phyloP scores from a whole-genome alignment of 1,140 invertebrate genomes.

The Drosophila takahashii region DNA sequence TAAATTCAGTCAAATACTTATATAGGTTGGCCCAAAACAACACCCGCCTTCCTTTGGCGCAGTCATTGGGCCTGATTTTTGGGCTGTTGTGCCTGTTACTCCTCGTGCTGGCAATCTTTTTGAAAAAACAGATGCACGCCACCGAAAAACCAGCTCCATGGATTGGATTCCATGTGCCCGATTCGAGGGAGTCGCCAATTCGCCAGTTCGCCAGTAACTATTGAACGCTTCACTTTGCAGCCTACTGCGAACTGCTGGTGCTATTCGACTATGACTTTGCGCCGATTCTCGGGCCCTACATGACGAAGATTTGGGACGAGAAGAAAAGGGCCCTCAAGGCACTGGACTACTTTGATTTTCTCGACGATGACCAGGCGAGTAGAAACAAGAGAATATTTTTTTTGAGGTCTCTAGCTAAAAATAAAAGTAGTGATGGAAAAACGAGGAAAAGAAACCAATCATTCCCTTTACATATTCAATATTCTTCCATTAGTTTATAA shows the following conservation, averaged over 20 bases:
- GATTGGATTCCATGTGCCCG: conserved; percentile 27
- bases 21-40: conserved; percentile 78
- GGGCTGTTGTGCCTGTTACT: conserved; percentile 37
- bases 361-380: conserved; percentile 63
- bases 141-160: conserved; percentile 9
- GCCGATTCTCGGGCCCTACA: conserved; percentile 48
- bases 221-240: conserved; percentile 62
- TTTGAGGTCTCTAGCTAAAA: too few species aligned
- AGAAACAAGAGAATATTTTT: neutral
- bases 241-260: conserved; percentile 68
- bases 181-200: conserved; percentile 27
- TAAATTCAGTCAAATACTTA: conserved; percentile 64
- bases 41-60: conserved; percentile 64
- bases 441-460: too few species aligned
- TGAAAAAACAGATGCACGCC: conserved; percentile 55
- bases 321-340: conserved; percentile 70
- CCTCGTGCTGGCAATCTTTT: conserved; percentile 56
- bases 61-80: conserved; percentile 51
- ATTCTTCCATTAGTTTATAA: too few species aligned
- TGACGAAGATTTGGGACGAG: conserved; percentile 68
- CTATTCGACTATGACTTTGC: conserved; percentile 59
- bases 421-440: too few species aligned
- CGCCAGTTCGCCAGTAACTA: conserved; percentile 25
- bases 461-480: too few species aligned
- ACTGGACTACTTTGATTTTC: conserved; percentile 75